phyloP scores from a whole-genome alignment of 2,113 vertebrate species.

The Alexandromys fortis region DNA sequence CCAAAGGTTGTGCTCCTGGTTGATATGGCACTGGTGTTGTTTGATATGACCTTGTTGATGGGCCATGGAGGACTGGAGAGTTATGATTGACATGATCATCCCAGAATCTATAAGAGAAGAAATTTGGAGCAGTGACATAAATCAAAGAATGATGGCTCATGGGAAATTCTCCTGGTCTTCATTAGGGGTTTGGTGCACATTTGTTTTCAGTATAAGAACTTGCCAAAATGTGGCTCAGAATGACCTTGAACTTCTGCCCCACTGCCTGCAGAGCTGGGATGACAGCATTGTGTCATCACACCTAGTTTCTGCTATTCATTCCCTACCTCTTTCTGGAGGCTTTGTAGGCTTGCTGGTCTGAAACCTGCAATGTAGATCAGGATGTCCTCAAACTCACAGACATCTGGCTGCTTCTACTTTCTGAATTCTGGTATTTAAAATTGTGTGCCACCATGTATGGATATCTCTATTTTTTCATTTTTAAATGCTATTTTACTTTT shows the following conservation, averaged over 20 bases:
- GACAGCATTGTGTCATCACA: background rate
- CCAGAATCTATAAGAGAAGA: conserved; percentile 83
- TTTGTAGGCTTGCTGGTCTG: background rate
- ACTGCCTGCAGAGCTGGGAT: background rate
- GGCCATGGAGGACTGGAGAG: no score
- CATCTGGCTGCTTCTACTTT: no score
- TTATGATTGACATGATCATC: no score
- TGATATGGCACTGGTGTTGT: background rate
- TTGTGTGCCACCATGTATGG: no score
- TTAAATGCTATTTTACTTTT: no score
- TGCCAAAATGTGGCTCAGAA: background rate
- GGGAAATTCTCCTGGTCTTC: background rate
- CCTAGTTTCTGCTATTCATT: background rate
- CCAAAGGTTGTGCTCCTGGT: background rate
- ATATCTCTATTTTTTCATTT: no score
- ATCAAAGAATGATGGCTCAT: background rate
- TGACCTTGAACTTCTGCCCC: background rate
- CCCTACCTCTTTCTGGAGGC: background rate
- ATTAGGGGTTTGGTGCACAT: background rate
- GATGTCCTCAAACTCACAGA: no score
- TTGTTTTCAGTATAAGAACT: background rate
- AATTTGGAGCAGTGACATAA: background rate
- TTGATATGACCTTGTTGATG: background rate
- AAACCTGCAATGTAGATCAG: background rate
- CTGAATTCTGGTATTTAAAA: no score